Evolutionary conservation across 2,797 vertebrate species (phyloP), one percentile per base, ranked within the genome.

Genomic region (Coreius guichenoti): DNA sequence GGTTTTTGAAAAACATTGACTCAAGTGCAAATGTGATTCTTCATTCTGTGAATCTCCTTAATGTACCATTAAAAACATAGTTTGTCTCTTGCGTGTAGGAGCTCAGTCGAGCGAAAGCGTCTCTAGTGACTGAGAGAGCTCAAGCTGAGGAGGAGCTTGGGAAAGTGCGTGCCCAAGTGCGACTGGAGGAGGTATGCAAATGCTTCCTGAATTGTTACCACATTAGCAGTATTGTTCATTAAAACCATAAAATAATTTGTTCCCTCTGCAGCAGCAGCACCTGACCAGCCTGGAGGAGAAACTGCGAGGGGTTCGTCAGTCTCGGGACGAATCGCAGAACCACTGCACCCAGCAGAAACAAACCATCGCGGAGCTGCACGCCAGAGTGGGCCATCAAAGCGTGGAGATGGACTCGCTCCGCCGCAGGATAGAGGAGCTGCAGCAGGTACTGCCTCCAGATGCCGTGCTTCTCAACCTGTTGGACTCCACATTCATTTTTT

Each of bases 301-400:
- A 94, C 93, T 98, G 49, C 94, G 95, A 73, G 92, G 93, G 2
- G 74, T 95, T 80, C 94, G 94, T 0, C 95, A 95, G 88, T 95
- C 96, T 0, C 92, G 97, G n/a, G 97, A 99, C 23, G 97, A 98
- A 91, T 93, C 94, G n/a, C 97, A 97, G 92, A 92, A 91, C 23
- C 93, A 95, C 89, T 96, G 94, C 90, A 90, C 96, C 68, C 97
- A 97, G 92, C 98, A 99, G 92, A 97, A 96, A 58, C 96, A 98
- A 86, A 90, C 83, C 17, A 90, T 96, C 85, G 92, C 93, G 0
- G 97, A 98, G 69, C 94, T 96, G 56, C 97, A 97, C 77, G 93
- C 94, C 6, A 95, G 93, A 88, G 95, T 93, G 68, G 90, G 87
- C 83, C 97, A 98, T 87, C 92, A 96, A 80, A 92, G 86, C 88